A percentile compares a stretch with the other conserved stretches of the same genome.
Evolutionary conservation across 1,140 invertebrate genomes (phyloP).

Genomic region (Trichoplusia ni): DNA sequence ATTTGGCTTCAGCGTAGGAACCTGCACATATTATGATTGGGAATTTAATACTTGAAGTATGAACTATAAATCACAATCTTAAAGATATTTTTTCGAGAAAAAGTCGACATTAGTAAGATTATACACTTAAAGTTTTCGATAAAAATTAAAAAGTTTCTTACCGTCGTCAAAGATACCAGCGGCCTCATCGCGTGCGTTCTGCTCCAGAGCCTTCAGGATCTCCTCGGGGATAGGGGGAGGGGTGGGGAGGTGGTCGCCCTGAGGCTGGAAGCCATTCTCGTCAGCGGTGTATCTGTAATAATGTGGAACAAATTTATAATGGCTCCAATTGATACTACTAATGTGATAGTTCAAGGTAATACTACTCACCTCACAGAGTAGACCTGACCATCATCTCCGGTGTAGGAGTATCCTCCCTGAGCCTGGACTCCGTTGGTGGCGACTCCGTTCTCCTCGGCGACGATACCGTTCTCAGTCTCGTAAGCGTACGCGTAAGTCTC

Average conservation of each 20-base stretch:
- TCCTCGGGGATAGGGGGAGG: conserved; percentile 87
- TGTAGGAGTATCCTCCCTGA: conserved; percentile 18
- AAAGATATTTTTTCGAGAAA: background rate
- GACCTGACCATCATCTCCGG: conserved; percentile 59
- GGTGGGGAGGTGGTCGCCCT: conserved; percentile 89
- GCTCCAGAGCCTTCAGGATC: conserved; percentile 71
- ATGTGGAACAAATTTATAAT: no score
- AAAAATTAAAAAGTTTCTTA: background rate
- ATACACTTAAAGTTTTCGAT: background rate
- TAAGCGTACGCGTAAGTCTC: conserved; percentile 64
- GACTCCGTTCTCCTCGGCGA: conserved; percentile 45
- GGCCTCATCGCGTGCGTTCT: conserved; percentile 71
- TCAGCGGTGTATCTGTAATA: conserved; percentile 89
- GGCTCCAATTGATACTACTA: no score
- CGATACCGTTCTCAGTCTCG: conserved; percentile 71
- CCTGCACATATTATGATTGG: conserved; percentile 43
- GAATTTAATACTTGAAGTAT: background rate
- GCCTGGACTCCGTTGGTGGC: conserved; percentile 62
- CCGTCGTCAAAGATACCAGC: conserved; percentile 74
- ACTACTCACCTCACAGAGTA: conserved; percentile 51
- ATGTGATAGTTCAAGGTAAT: no score
- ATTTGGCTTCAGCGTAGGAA: conserved; percentile 63
- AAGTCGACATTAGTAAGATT: background rate
- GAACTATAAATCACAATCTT: background rate
- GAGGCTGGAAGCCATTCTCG: conserved; percentile 89